Percentiles rank a stretch among this genome's conserved stretches.
Conservation (phyloP, 2,797 vertebrate genomes). For the Eospalax fontanierii region DNA sequence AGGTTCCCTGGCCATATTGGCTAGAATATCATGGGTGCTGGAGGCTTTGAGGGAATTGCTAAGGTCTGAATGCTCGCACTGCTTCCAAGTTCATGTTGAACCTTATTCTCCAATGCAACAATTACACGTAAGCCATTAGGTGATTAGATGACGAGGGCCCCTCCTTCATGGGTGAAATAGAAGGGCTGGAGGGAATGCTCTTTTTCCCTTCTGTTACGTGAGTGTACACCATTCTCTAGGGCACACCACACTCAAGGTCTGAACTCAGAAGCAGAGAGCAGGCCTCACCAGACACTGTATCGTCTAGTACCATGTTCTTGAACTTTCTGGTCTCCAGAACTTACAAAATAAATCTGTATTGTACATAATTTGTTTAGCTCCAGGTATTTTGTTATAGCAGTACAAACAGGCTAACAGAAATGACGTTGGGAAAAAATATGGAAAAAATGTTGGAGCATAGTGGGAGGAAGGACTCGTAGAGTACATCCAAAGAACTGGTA, state of each 20-base stretch:
- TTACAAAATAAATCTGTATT: background rate
- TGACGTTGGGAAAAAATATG: background rate
- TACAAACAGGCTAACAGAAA: background rate
- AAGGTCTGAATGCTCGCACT: background rate
- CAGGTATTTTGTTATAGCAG: background rate
- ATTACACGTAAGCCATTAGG: background rate
- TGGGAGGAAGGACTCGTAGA: background rate
- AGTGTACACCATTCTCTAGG: background rate
- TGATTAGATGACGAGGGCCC: background rate
- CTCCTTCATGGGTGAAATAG: background rate
- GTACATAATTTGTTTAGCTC: background rate
- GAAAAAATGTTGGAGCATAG: background rate
- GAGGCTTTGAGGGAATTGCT: background rate
- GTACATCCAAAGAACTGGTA: background rate
- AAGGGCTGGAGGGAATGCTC: background rate
- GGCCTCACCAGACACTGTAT: background rate
- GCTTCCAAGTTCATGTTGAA: background rate
- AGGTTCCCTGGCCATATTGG: background rate
- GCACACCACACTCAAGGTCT: background rate
- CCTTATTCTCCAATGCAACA: background rate
- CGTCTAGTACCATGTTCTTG: background rate
- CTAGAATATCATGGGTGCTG: background rate
- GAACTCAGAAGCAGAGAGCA: background rate
- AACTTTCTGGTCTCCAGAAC: background rate
- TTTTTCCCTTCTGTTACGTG: background rate